Base-by-base conservation (phyloP, 2,888 invertebrate genomes). In the Helleia helle region DNA sequence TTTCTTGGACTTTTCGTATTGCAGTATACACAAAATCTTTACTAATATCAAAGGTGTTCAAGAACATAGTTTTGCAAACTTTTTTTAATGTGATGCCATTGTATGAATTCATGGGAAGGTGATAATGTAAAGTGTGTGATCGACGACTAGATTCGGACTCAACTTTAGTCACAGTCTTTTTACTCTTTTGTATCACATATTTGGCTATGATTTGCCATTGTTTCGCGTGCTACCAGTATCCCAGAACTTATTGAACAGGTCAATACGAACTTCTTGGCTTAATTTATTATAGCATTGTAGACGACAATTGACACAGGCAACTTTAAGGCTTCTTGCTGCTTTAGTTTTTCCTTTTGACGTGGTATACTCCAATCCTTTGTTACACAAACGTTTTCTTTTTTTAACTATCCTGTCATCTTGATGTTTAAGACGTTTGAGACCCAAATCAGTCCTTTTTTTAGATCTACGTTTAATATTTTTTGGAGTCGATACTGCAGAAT, bases 31-130 rank as follows among this genome's bases (percentile, higher is more conserved):
- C 40, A 27, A 40, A 40, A 36, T 40, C 34, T 11, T 28, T 14
- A 36, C 40, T 40, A 9, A 40, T 14, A 36, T 28, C 13, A 13
- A 40, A 40, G 0, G 40, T 28, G 7, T 40, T 36, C 9, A 36
- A 34, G n/a, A 40, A 36, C 40, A 36, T 40, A 18, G 36, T 40
- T 40, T 36, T 28, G 37, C 34, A 36, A 8, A 40, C 34, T 28
- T 40, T 40, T 40, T 40, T 9, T 18, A 40, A 34, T 7, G 8
- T 22, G 4, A 18, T 27, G 11, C 5, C 26, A 6, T 26, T 26
- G 9, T 36, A 26, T 8, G 36, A 36, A 1, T 36, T 26, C 26
- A 9, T 14, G 4, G 26, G 36, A 5, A 36, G 26, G 12, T 37
- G 37, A 15, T 37, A 37, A n/a, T 37, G 37, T 26, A 37, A 37